Conservation (phyloP, 2,113 vertebrate species). For the Pimephales promelas region DNA sequence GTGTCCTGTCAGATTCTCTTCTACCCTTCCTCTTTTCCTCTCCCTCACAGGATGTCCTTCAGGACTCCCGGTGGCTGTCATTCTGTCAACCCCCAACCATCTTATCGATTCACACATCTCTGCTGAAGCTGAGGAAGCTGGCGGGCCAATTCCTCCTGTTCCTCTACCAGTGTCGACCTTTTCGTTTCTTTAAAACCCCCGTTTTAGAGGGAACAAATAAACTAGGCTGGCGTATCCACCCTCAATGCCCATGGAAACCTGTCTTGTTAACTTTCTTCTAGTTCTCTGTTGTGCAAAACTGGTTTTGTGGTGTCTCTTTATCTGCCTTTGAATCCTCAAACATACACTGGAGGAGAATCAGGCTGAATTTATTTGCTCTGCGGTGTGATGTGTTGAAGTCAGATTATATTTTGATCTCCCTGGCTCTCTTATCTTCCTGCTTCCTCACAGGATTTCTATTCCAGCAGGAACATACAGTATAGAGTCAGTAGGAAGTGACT, state of each 20-base stretch:
- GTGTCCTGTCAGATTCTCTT: conserved; percentile 63
- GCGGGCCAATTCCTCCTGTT: conserved; percentile 64
- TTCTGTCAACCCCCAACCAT: conserved; percentile 72
- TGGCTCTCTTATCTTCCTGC: conserved; percentile 28
- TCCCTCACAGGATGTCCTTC: conserved; percentile 67
- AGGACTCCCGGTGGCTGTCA: conserved; percentile 68
- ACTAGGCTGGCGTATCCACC: conserved; percentile 62
- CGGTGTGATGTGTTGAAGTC: conserved; percentile 9
- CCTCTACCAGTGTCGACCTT: conserved; percentile 51
- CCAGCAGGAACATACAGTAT: conserved; percentile 11
- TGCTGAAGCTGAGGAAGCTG: conserved; percentile 65
- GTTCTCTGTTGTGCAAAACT: conserved; percentile 15
- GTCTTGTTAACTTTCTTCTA: conserved; percentile 31
- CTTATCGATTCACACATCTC: conserved; percentile 75
- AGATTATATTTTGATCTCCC: conserved; percentile 18
- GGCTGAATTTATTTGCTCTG: conserved; percentile 28
- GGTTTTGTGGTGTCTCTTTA: background rate
- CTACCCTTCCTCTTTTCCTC: conserved; percentile 33
- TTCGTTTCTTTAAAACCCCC: conserved; percentile 57
- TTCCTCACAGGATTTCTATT: conserved; percentile 33
- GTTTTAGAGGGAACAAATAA: conserved; percentile 68
- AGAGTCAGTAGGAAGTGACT: conserved; percentile 24
- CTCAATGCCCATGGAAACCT: conserved; percentile 54
- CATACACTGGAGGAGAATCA: conserved; percentile 4
- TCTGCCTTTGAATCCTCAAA: conserved; percentile 26